Percentiles rank a stretch among this genome's conserved stretches.
These are phyloP conservation scores for Mimachlamys varia DNA, from an alignment of 2,888 invertebrate genomes.

Conservation along the genomic window DNA sequence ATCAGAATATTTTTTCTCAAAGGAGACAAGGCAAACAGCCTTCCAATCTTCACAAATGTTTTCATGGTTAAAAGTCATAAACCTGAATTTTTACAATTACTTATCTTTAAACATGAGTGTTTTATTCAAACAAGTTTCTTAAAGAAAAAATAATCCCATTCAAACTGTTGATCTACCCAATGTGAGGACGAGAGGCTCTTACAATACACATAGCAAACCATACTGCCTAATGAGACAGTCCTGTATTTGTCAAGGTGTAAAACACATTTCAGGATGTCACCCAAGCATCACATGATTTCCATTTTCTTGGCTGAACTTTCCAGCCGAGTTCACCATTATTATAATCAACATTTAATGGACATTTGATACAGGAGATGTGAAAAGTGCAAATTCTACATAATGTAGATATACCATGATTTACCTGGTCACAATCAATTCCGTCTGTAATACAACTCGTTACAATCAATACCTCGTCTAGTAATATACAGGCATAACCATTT, in stretches of 20 bases:
- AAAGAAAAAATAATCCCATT: background rate
- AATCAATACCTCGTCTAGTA: no score
- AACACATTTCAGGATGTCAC: background rate
- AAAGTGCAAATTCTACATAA: background rate
- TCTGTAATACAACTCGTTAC: no score
- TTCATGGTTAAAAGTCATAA: constrained; percentile 14
- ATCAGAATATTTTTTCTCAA: background rate
- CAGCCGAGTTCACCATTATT: background rate
- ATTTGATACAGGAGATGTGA: background rate
- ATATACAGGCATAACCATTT: no score
- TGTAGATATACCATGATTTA: background rate
- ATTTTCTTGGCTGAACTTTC: constrained; percentile 9
- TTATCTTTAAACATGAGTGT: background rate
- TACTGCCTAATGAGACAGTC: background rate
- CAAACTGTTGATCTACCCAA: background rate
- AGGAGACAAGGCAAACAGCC: background rate
- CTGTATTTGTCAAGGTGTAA: background rate
- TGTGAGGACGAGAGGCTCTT: background rate
- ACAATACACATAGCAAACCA: background rate
- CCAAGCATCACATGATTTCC: background rate
- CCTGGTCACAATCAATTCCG: background rate
- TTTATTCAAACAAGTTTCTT: background rate
- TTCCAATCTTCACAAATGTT: background rate
- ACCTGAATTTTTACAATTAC: background rate
- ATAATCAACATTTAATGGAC: background rate